These are phyloP conservation scores for Drosophila seguyi DNA, from an alignment of 1,140 invertebrate genomes.

Conservation along the genomic window DNA sequence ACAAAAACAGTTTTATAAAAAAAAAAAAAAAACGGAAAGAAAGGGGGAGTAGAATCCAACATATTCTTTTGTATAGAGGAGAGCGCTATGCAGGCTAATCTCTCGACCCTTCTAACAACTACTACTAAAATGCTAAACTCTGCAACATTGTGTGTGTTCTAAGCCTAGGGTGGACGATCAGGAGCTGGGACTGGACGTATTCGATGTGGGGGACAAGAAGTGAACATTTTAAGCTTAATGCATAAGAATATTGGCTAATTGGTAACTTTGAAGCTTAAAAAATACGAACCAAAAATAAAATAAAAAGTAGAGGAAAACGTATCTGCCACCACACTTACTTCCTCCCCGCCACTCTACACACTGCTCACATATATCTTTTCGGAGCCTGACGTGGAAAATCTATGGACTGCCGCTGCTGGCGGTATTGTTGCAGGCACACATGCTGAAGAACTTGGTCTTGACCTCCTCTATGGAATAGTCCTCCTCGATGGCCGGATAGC, in stretches of 20 bases:
- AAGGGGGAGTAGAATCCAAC: background rate
- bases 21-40: background rate
- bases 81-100: background rate
- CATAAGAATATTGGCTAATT: background rate
- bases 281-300: background rate
- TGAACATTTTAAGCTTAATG: background rate
- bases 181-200: constrained; percentile 10
- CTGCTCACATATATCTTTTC: background rate
- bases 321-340: background rate
- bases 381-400: background rate
- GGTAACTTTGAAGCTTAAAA: constrained; percentile 1
- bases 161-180: constrained; percentile 1
- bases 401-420: constrained; percentile 1
- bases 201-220: constrained; percentile 5
- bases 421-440: constrained; percentile 36
- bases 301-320: background rate
- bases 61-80: background rate
- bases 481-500: constrained; percentile 72
- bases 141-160: background rate
- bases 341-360: background rate
- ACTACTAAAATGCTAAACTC: background rate
- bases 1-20: background rate
- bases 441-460: constrained; percentile 81
- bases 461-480: constrained; percentile 78
- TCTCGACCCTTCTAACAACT: background rate